Conservation (phyloP, 2,797 vertebrate species). For the Syngnathus acus region DNA sequence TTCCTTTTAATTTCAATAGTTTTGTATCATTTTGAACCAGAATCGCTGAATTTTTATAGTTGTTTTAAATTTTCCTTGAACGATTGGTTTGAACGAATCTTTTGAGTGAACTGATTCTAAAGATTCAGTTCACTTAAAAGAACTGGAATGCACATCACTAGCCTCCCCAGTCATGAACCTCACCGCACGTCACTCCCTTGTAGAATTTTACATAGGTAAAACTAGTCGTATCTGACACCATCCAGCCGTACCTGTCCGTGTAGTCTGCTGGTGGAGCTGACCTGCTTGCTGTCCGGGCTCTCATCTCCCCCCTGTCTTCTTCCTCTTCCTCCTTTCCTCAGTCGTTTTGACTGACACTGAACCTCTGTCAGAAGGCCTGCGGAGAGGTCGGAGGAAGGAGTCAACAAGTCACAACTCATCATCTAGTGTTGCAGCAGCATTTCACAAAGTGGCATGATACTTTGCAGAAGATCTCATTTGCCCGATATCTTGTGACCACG, state of each 20-base stretch:
- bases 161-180: too few relatives aligned
- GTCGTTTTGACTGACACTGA: slow-evolving; percentile 90
- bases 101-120: too few relatives aligned
- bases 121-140: too few relatives aligned
- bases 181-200: neutral
- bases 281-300: slow-evolving; percentile 68
- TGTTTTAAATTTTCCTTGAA: too few relatives aligned
- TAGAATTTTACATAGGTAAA: neutral
- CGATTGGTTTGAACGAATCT: too few relatives aligned
- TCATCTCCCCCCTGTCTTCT: slow-evolving; percentile 69
- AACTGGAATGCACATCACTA: too few relatives aligned
- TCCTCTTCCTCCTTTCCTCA: slow-evolving; percentile 82
- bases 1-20: too few relatives aligned
- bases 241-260: slow-evolving; percentile 67
- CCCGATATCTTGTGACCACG: neutral
- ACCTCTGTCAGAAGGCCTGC: slow-evolving; percentile 90
- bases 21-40: too few relatives aligned
- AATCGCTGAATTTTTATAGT: too few relatives aligned
- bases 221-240: too few relatives aligned
- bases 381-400: neutral
- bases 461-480: neutral
- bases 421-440: neutral
- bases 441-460: neutral
- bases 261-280: slow-evolving; percentile 81
- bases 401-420: neutral